A percentile compares a stretch with the other conserved stretches of the same genome.
Evolutionary conservation across 2,113 vertebrate genomes (phyloP).

Genomic region (Nipponia nippon): DNA sequence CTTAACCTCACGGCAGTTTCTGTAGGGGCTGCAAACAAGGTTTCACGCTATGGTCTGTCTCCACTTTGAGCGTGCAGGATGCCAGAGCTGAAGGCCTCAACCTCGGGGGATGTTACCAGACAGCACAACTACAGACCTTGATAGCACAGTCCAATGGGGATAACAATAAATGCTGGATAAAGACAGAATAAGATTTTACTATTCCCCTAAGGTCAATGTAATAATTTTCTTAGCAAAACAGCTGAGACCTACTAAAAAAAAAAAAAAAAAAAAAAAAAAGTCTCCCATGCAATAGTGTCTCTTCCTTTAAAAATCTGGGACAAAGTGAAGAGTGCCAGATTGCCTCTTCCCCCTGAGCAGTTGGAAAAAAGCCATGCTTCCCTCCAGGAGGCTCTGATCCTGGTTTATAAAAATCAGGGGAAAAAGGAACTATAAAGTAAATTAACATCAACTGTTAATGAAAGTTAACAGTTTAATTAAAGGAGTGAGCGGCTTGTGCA

Average conservation of each 20-base stretch:
- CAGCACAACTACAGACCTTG: background rate
- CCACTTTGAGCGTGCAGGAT: background rate
- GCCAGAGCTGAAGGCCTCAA: background rate
- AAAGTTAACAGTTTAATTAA: slow-evolving; percentile 47
- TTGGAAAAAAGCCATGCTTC: background rate
- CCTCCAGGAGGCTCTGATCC: background rate
- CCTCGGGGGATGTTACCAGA: background rate
- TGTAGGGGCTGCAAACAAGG: background rate
- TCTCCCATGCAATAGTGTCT: background rate
- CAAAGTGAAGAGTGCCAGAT: background rate
- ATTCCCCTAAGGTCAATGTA: background rate
- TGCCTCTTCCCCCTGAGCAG: background rate
- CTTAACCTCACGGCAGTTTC: background rate
- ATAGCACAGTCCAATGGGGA: background rate
- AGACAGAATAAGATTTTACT: background rate
- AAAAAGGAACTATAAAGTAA: background rate
- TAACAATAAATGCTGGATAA: background rate
- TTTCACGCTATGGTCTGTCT: accelerated
- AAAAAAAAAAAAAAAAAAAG: background rate
- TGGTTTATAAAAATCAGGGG: background rate
- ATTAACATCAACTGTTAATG: slow-evolving; percentile 8
- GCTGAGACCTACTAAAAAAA: background rate
- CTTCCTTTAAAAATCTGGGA: slow-evolving; percentile 25
- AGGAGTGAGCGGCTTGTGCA: background rate
- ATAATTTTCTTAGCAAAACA: slow-evolving; percentile 27